These are phyloP conservation scores for Archips xylosteana DNA, from an alignment of 2,888 invertebrate species.

Conservation along the genomic window DNA sequence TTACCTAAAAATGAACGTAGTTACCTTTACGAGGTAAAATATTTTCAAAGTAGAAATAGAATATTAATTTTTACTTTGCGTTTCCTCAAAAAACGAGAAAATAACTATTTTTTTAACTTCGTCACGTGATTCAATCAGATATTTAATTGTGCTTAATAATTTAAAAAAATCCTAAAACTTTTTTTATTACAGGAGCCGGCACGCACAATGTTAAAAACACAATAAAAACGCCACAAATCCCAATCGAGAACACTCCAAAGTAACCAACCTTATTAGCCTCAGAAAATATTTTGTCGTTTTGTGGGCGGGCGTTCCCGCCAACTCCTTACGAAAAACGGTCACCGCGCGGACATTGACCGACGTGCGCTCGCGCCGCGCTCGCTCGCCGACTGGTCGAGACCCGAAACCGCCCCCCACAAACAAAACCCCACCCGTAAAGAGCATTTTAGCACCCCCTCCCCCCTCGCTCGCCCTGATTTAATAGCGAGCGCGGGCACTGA, in stretches of 20 bases:
- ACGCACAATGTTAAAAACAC: constrained; percentile 14
- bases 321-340: constrained; percentile 74
- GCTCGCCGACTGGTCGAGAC: constrained; percentile 55
- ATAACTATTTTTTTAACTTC: neutral
- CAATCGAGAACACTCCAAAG: constrained; percentile 25
- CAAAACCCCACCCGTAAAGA: constrained; percentile 84
- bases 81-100: neutral
- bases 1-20: neutral
- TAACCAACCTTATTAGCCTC: constrained; percentile 84
- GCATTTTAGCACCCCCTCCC: constrained; percentile 80
- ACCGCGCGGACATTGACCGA: constrained; percentile 74
- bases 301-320: constrained; percentile 84
- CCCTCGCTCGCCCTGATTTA: constrained; percentile 83
- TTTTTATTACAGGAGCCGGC: neutral
- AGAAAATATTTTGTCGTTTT: constrained; percentile 83
- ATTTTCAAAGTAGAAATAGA: no score
- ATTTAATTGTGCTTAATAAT: neutral
- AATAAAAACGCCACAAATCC: constrained; percentile 20
- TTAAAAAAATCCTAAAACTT: no score
- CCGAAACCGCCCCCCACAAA: constrained; percentile 83
- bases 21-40: neutral
- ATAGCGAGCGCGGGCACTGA: constrained; percentile 85
- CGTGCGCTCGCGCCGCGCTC: constrained; percentile 52
- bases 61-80: no score
- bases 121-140: neutral